Conservation (phyloP, 1,140 invertebrate genomes). For the Anastrepha ludens region DNA sequence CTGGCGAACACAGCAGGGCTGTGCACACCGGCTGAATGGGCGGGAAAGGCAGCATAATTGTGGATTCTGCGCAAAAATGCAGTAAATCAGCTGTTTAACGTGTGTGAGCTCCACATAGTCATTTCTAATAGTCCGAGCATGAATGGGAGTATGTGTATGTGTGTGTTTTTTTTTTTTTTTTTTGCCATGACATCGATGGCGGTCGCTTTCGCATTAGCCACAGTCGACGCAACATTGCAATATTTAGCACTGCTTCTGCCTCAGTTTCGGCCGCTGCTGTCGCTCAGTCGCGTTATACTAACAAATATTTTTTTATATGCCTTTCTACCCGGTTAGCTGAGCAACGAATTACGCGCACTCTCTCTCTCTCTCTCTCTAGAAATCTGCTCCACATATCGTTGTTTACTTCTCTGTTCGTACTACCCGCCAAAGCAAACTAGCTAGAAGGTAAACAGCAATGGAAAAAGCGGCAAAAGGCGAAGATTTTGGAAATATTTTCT, state of each 20-base stretch:
- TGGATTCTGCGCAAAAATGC: slow-evolving; percentile 33
- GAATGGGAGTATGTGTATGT: not conserved
- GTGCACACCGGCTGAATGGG: not conserved
- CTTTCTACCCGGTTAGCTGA: not conserved
- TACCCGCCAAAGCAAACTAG: not conserved
- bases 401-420: not conserved
- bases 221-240: not conserved
- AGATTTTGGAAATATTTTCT: not conserved
- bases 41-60: not conserved
- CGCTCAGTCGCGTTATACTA: not conserved
- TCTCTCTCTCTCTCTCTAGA: not conserved
- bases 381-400: not conserved
- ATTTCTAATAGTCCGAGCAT: not conserved
- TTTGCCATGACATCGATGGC: no score
- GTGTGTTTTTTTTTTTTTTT: not conserved
- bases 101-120: not conserved
- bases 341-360: not conserved
- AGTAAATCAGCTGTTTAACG: slow-evolving; percentile 29
- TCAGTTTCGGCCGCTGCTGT: not conserved
- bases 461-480: not conserved
- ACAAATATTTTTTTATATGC: not conserved
- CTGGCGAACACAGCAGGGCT: not conserved
- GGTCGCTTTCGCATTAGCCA: not conserved
- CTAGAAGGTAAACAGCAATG: not conserved
- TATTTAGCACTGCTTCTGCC: not conserved